A percentile compares a stretch with the other conserved stretches of the same genome.
These are phyloP conservation scores for Drosophila azteca DNA, from an alignment of 1,140 invertebrate species.

Conservation along the genomic window DNA sequence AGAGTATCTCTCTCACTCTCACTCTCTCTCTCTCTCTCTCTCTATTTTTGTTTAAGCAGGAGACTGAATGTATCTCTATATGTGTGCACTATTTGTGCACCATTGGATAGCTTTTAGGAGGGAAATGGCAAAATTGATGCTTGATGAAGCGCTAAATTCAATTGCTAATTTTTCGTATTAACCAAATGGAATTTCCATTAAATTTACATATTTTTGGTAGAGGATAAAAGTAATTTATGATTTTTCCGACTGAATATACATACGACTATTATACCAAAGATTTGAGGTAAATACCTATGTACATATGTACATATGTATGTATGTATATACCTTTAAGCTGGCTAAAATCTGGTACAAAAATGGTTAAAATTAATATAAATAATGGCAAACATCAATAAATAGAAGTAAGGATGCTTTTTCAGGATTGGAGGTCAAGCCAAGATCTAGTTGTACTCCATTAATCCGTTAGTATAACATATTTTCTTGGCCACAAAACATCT, in stretches of 20 bases:
- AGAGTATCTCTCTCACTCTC: not conserved
- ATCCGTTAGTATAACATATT: not conserved
- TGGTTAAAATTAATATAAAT: too few species aligned
- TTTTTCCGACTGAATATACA: too few species aligned
- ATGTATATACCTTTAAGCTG: too few species aligned
- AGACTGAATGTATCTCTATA: not conserved
- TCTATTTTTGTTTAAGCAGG: conserved; percentile 29
- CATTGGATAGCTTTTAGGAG: conserved; percentile 16
- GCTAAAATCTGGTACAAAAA: too few species aligned
- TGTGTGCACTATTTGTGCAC: not conserved
- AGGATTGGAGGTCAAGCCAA: not conserved
- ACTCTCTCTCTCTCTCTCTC: conserved; percentile 1
- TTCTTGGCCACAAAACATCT: too few species aligned
- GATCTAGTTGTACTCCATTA: not conserved
- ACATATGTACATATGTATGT: too few species aligned
- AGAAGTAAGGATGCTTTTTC: too few species aligned
- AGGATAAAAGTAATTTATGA: not conserved
- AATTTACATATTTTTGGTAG: conserved; percentile 3
- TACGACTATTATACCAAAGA: not conserved
- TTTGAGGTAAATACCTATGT: too few species aligned
- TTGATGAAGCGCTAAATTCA: conserved; percentile 58
- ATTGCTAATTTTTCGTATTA: conserved; percentile 46
- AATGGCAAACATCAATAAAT: too few species aligned
- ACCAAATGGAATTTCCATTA: conserved; percentile 4
- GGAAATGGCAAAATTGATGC: conserved; percentile 46